Evolutionary conservation across 2,797 vertebrate genomes (phyloP).

Genomic region (Sebastes wilsoni): DNA sequence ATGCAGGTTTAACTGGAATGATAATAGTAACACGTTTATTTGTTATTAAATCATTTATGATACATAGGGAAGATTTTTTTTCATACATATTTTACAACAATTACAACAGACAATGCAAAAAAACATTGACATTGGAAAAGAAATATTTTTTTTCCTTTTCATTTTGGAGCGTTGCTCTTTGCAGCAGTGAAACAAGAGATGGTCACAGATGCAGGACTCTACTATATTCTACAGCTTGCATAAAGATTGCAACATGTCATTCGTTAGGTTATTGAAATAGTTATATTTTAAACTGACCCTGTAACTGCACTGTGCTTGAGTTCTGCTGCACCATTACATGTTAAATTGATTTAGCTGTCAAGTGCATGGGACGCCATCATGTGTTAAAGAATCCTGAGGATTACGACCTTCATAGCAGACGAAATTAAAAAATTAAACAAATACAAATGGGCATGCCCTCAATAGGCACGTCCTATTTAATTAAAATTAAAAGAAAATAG

Average conservation of each 20-base stretch:
- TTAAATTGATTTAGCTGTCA: background rate
- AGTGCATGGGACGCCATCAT: background rate
- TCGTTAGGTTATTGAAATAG: background rate
- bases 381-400: slow-evolving; percentile 26
- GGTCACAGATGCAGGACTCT: slow-evolving; percentile 16
- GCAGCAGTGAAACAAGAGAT: background rate
- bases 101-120: slow-evolving; percentile 24
- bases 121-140: background rate
- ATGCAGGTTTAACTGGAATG: background rate
- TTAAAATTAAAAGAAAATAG: background rate
- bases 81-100: slow-evolving; percentile 55
- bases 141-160: background rate
- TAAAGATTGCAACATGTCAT: slow-evolving; percentile 23
- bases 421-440: background rate
- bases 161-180: slow-evolving; percentile 4
- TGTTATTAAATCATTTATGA: slow-evolving; percentile 58
- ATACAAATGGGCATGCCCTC: background rate
- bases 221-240: slow-evolving; percentile 17
- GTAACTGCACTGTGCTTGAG: slow-evolving; percentile 50
- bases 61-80: slow-evolving; percentile 32
- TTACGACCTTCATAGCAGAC: background rate
- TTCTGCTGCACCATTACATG: slow-evolving; percentile 9
- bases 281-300: slow-evolving; percentile 20
- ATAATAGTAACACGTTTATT: slow-evolving; percentile 55
- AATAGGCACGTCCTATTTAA: background rate